Conservation (phyloP, 2,113 vertebrate genomes). For the Aptenodytes forsteri region DNA sequence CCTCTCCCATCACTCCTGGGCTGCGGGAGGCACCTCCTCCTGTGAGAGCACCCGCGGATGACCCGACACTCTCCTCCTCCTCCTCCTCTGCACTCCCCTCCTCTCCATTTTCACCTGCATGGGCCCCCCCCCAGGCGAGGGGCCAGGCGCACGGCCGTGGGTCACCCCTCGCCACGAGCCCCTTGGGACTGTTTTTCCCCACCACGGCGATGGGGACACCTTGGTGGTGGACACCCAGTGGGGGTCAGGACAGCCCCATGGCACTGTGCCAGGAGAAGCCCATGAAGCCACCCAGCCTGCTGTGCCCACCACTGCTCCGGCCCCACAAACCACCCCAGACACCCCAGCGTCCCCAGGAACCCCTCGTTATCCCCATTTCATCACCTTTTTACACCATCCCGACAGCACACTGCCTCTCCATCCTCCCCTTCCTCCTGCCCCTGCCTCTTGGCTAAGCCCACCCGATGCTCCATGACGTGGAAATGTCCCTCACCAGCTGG, state of each 20-base stretch:
- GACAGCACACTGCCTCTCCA: not conserved
- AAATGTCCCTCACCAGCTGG: not conserved
- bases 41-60: not conserved
- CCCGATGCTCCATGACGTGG: not conserved
- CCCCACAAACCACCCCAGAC: not conserved
- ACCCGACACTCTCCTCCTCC: not conserved
- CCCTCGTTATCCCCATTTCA: rapidly evolving
- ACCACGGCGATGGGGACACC: not conserved
- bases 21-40: not conserved
- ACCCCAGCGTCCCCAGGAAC: not conserved
- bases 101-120: not conserved
- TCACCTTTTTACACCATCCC: not conserved
- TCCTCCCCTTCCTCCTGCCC: not conserved
- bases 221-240: not conserved
- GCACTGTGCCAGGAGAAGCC: not conserved
- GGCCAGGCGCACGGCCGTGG: rapidly evolving
- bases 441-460: not conserved
- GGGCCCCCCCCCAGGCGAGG: not conserved
- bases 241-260: not conserved
- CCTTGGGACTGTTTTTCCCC: no score
- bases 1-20: rapidly evolving
- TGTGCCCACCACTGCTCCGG: not conserved
- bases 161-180: not conserved
- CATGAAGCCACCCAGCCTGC: not conserved
- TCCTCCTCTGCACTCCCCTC: not conserved